phyloP scores from a whole-genome alignment of 2,888 invertebrate species.

The Nebria brevicollis region DNA sequence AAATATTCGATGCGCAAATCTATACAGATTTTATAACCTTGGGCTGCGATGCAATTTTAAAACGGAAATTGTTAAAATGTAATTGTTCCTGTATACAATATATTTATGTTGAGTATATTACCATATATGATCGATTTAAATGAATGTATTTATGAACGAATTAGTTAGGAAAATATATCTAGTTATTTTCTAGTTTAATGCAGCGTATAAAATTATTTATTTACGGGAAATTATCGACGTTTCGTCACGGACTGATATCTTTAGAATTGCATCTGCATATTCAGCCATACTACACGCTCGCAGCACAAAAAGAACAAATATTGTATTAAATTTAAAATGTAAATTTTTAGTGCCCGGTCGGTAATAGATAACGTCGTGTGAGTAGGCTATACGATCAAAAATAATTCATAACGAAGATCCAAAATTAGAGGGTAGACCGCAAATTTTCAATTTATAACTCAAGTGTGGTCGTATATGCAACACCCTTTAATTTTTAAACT shows the following conservation, averaged over 20 bases:
- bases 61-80: background rate
- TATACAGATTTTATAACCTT: too few relatives aligned
- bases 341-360: background rate
- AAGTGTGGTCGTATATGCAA: background rate
- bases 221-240: background rate
- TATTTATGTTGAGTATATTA: too few relatives aligned
- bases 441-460: background rate
- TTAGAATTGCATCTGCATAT: background rate
- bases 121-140: background rate
- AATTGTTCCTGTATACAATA: too few relatives aligned
- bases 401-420: background rate
- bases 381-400: background rate
- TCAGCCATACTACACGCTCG: background rate
- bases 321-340: constrained; percentile 1
- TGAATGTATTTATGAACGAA: background rate
- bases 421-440: background rate
- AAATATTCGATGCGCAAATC: too few relatives aligned
- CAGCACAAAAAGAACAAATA: background rate
- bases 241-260: constrained; percentile 1
- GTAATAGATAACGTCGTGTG: background rate
- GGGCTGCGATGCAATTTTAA: background rate
- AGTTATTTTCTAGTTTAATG: background rate
- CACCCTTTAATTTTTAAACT: background rate
- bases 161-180: background rate
- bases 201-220: background rate